Base-by-base conservation (phyloP, 2,113 vertebrate genomes). In the Chrysemys picta region DNA sequence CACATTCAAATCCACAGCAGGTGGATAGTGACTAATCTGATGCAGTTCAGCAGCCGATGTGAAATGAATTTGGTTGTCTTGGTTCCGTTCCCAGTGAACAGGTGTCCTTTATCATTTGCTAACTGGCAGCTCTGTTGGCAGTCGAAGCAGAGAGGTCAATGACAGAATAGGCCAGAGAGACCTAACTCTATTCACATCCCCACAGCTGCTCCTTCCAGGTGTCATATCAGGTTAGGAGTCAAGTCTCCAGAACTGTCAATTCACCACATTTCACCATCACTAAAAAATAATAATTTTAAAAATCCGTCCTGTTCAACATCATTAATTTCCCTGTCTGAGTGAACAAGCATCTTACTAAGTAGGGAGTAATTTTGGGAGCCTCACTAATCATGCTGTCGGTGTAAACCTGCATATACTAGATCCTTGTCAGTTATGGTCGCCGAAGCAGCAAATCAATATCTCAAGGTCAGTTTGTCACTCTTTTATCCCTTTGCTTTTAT, bases 361-460 rank as follows among this genome's bases (percentile, higher is more conserved):
- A 2, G 10, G 42, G 82, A 80, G 69, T 50, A 47, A 49, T 88
- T 80, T 50, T 78, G 80, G 76, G 38, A 85, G 91, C 45, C 69
- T 82, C 84, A 35, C 76, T 80, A 17, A 11, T 82, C 47, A 0
- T 42, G 0, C 8, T 79, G n/a, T 22, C 56, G 31, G 16, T 2
- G 13, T 22, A 1, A 17, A 69, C 62, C 50, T 52, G n/a, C 35
- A 42, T 72, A 6, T 17, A 53, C 21, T 6, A 9, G 22, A 25
- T 8, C n/a, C 59, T 24, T 62, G 69, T 8, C 62, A 49, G 35
- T 5, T 27, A 0, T 0, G 38, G 49, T 47, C 53, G 56, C n/a
- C 31, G 31, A 9, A 47, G 57, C 78, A 38, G 17, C 45, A n/a
- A 1, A 69, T 57, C 11, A 0, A 5, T 2, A n/a, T 49, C 62